These are phyloP conservation scores for Pangasianodon gigas DNA, from an alignment of 2,113 vertebrate genomes.

Conservation along the genomic window DNA sequence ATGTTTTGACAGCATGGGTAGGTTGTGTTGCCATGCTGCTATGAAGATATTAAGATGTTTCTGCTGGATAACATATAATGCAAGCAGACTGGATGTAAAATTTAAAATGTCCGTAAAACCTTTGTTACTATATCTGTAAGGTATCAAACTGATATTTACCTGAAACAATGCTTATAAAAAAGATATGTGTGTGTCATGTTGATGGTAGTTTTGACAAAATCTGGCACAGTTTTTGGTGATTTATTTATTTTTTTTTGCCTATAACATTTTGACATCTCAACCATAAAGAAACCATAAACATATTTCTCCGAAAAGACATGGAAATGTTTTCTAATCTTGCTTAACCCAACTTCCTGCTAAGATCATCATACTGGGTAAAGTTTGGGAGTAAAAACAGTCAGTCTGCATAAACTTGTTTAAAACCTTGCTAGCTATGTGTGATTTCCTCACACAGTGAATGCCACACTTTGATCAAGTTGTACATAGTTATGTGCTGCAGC, in stretches of 20 bases:
- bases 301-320: not conserved
- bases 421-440: not conserved
- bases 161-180: not conserved
- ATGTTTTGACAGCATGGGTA: conserved; percentile 31
- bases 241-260: too few species aligned
- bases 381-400: not conserved
- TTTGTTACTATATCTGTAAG: not conserved
- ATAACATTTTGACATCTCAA: not conserved
- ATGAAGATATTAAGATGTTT: conserved; percentile 20
- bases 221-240: too few species aligned
- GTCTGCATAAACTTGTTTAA: not conserved
- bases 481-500: not conserved
- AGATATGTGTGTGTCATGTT: not conserved
- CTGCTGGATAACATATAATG: not conserved
- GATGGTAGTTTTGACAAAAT: not conserved
- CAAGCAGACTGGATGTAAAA: conserved; percentile 11
- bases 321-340: not conserved
- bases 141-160: not conserved
- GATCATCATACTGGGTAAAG: not conserved
- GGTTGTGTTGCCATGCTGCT: conserved; percentile 19
- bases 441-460: not conserved
- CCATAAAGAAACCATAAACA: not conserved
- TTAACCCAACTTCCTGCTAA: not conserved
- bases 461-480: not conserved
- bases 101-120: not conserved